These are phyloP conservation scores for Pagetopsis macropterus DNA, from an alignment of 2,797 vertebrate species.

Conservation along the genomic window DNA sequence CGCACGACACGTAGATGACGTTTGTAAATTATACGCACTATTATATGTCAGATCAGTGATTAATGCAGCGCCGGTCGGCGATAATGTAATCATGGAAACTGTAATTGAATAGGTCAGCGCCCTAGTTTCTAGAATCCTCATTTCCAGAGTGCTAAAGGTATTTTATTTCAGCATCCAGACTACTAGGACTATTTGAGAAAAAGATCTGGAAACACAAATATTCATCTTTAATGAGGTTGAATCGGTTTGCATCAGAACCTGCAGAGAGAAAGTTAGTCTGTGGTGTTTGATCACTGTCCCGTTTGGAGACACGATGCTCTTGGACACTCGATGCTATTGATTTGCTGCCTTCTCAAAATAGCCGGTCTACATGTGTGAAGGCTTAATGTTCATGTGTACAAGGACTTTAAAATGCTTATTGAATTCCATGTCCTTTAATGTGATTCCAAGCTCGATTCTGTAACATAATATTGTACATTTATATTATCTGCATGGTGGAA, in stretches of 20 bases:
- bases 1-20: conserved; percentile 11
- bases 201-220: conserved; percentile 15
- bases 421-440: conserved; percentile 45
- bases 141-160: conserved; percentile 26
- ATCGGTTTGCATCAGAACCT: conserved; percentile 35
- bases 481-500: conserved; percentile 29
- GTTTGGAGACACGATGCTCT: conserved; percentile 44
- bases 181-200: conserved; percentile 12
- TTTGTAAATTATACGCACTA: conserved; percentile 37
- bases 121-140: conserved; percentile 27
- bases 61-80: conserved; percentile 33
- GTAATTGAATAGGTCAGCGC: conserved; percentile 38
- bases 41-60: conserved; percentile 44
- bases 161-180: conserved; percentile 23
- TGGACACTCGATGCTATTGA: conserved; percentile 64
- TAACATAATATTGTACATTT: conserved; percentile 33
- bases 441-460: conserved; percentile 42
- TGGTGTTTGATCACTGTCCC: conserved; percentile 46
- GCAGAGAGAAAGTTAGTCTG: conserved; percentile 32
- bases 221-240: conserved; percentile 31
- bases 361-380: conserved; percentile 48
- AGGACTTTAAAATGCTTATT: conserved; percentile 53
- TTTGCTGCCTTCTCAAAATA: conserved; percentile 52
- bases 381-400: conserved; percentile 60
- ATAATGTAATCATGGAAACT: conserved; percentile 32